phyloP scores from a whole-genome alignment of 2,113 vertebrate genomes.

The Suncus etruscus region DNA sequence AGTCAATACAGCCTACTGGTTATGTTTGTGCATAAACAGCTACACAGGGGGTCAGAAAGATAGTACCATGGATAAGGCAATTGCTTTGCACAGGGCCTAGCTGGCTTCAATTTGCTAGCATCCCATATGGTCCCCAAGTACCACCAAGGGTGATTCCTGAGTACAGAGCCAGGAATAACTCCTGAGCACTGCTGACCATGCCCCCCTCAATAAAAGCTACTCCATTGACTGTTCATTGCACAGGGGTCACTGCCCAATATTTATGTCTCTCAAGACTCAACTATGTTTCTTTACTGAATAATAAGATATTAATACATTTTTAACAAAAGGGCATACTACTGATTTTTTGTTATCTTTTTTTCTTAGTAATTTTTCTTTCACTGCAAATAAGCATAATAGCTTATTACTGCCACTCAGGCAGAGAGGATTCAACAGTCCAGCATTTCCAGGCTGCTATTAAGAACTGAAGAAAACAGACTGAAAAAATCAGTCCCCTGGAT shows the following conservation, averaged over 20 bases:
- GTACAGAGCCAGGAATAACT: no score
- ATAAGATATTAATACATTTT: conserved; percentile 59
- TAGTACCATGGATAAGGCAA: no score
- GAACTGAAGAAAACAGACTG: conserved; percentile 26
- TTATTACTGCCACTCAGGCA: conserved; percentile 40
- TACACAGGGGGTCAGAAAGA: neutral
- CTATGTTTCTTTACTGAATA: conserved; percentile 56
- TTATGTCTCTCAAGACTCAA: neutral
- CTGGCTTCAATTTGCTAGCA: no score
- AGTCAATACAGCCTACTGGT: neutral
- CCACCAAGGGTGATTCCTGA: no score
- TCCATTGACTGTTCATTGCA: no score
- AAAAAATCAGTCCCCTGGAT: conserved; percentile 36
- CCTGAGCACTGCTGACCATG: no score
- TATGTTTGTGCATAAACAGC: neutral
- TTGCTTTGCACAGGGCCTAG: no score
- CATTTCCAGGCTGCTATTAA: conserved; percentile 48
- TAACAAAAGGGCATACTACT: conserved; percentile 46
- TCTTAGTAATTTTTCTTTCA: conserved; percentile 57
- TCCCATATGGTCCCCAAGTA: no score
- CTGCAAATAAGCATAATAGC: conserved; percentile 51
- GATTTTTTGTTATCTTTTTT: conserved; percentile 40
- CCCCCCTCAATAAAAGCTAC: no score
- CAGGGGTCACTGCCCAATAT: neutral
- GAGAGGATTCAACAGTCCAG: conserved; percentile 34